Evolutionary conservation across 2,797 vertebrate species (phyloP).

Genomic region (Enteromius paludinosus): DNA sequence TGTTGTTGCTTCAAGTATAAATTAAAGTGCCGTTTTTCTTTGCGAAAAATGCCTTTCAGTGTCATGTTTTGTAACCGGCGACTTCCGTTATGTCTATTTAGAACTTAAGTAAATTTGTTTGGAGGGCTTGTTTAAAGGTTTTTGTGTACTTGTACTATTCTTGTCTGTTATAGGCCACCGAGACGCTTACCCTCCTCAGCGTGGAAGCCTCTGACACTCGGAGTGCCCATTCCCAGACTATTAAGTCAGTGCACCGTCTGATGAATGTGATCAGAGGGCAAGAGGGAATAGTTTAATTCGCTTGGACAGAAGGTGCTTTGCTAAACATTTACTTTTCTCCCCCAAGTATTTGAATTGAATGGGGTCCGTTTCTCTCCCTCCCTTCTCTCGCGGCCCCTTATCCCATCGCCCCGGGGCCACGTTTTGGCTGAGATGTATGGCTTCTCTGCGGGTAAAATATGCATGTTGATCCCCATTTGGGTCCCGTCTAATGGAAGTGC

Average conservation of each 20-base stretch:
- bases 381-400: slow-evolving; percentile 72
- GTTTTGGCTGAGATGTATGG: slow-evolving; percentile 83
- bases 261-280: slow-evolving; percentile 74
- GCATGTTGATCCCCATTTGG: slow-evolving; percentile 82
- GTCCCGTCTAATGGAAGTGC: slow-evolving; percentile 81
- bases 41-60: not conserved
- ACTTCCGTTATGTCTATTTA: not conserved
- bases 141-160: not conserved
- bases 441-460: slow-evolving; percentile 85
- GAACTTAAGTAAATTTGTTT: not conserved
- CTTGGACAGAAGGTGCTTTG: slow-evolving; percentile 79
- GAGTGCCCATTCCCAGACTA: slow-evolving; percentile 76
- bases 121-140: not conserved
- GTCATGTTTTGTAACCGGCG: not conserved
- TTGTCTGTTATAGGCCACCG: not conserved
- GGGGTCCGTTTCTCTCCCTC: slow-evolving; percentile 68
- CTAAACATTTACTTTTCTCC: slow-evolving; percentile 76
- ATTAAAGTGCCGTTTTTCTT: not conserved
- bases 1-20: not conserved
- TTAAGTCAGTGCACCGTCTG: slow-evolving; percentile 74
- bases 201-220: slow-evolving; percentile 59
- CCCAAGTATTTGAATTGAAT: slow-evolving; percentile 80
- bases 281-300: slow-evolving; percentile 83
- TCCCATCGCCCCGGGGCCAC: slow-evolving; percentile 75
- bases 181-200: slow-evolving; percentile 18